Base-by-base conservation (phyloP, 2,113 vertebrate species). In the Gobius niger region DNA sequence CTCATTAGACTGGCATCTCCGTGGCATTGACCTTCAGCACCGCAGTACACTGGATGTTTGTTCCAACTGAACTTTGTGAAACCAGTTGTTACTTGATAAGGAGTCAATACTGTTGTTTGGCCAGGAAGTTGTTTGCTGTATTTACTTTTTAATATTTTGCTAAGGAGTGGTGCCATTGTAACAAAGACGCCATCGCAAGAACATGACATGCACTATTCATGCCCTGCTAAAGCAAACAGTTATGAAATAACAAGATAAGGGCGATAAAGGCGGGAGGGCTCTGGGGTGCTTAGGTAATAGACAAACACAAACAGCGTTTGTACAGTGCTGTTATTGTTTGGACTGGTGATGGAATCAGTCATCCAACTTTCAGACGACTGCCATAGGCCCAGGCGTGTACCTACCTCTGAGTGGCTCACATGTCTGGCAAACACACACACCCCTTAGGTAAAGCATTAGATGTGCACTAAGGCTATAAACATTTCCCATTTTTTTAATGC, bases 261-360 rank as follows among this genome's bases (percentile, higher is more conserved):
- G 65, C 52, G 74, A 86, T 86, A 87, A 87, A 84, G 86, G 73
- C 51, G n/a, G 81, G 85, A 78, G 82, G 81, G 80, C 63, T 72
- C 52, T 34, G 53, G 53, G 66, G 84, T 81, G 79, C 84, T 92
- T 90, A 90, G 91, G 91, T 92, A 92, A 92, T 91, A 84, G 85
- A 89, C 91, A 93, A 91, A 92, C 91, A 91, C 86, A 91, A 92
- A 93, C 89, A 90, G n/a, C 72, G 85, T 91, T 91, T 91, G 90
- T 91, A 91, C 88, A 91, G 89, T 89, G 79, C 62, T 92, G 90
- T 92, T 92, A 91, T 93, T 93, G 92, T 93, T 93, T 93, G 92
- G 87, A 85, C 85, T 91, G 86, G 72, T 75, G 85, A 87, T 85
- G 83, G 85, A 90, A 85, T 87, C 82, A 90, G 82, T 90, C 85